These are phyloP conservation scores for Eupleurogrammus muticus DNA, from an alignment of 2,797 vertebrate genomes.

Conservation along the genomic window DNA sequence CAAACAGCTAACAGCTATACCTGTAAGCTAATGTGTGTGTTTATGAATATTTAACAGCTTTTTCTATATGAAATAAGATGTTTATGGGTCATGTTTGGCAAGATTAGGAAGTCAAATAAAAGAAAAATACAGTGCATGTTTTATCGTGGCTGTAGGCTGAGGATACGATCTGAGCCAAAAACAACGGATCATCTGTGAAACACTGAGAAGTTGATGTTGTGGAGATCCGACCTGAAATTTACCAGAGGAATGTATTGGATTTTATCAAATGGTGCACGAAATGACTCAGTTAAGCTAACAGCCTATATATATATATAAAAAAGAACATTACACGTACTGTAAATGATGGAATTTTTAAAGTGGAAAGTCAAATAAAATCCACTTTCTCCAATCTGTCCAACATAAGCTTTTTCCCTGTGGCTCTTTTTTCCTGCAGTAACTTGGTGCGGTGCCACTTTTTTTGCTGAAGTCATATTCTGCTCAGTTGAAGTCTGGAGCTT, in stretches of 20 bases:
- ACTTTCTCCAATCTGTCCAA: neutral
- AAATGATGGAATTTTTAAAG: neutral
- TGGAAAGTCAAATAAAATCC: neutral
- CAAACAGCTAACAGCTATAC: too few species aligned
- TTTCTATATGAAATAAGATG: too few species aligned
- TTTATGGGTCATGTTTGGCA: too few species aligned
- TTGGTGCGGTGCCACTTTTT: constrained; percentile 28
- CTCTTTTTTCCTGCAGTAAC: constrained; percentile 20
- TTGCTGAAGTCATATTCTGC: constrained; percentile 49
- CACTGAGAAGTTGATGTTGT: neutral
- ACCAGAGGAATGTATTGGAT: neutral
- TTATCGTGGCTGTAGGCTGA: too few species aligned
- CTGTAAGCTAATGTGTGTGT: too few species aligned
- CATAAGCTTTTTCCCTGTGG: neutral
- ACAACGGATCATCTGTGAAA: neutral
- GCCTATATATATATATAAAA: neutral
- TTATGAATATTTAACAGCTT: too few species aligned
- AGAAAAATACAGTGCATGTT: too few species aligned
- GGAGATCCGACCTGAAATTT: neutral
- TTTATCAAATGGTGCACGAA: neutral
- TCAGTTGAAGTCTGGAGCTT: constrained; percentile 37
- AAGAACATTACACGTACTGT: neutral
- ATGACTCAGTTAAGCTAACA: neutral
- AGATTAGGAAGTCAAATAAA: too few species aligned
- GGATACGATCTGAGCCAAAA: neutral